Percentiles rank a stretch among this genome's conserved stretches.
Evolutionary conservation across 2,113 vertebrate species (phyloP).

Genomic region (Esox niger): DNA sequence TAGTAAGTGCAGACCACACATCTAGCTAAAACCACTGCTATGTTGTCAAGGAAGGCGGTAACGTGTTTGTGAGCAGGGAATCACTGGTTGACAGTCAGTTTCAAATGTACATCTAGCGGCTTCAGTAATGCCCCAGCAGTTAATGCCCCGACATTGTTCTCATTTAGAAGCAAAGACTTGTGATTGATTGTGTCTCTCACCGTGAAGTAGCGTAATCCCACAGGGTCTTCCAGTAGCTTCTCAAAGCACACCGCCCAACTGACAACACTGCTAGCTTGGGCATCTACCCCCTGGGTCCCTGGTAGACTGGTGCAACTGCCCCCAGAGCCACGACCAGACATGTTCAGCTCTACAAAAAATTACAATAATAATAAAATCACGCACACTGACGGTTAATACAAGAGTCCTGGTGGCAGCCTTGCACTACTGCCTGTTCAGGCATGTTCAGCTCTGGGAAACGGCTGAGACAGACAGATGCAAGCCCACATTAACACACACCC

Average conservation of each 20-base stretch:
- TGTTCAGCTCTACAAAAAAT: constrained; percentile 68
- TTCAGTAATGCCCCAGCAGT: no score
- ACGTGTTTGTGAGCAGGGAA: no score
- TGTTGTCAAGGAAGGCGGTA: no score
- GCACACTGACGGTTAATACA: constrained; percentile 24
- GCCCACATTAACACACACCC: constrained; percentile 5
- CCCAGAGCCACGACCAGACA: constrained; percentile 56
- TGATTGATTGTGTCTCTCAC: no score
- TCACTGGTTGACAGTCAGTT: no score
- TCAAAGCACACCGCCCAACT: constrained; percentile 95
- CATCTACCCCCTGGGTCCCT: constrained; percentile 63
- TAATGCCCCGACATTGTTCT: no score
- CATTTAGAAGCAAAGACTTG: no score
- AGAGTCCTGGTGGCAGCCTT: constrained; percentile 17
- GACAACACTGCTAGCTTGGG: constrained; percentile 78
- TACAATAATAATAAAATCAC: constrained; percentile 14
- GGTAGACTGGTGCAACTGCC: constrained; percentile 83
- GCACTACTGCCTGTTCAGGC: constrained; percentile 42
- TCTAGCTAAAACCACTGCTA: no score
- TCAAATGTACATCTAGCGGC: no score
- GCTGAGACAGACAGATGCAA: not conserved
- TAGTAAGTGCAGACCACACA: no score
- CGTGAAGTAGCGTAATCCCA: constrained; percentile 87
- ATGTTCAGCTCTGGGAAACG: constrained; percentile 25
- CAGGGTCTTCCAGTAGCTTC: constrained; percentile 86